Conservation (phyloP, 2,888 invertebrate genomes). For the Macrophya annulata region DNA sequence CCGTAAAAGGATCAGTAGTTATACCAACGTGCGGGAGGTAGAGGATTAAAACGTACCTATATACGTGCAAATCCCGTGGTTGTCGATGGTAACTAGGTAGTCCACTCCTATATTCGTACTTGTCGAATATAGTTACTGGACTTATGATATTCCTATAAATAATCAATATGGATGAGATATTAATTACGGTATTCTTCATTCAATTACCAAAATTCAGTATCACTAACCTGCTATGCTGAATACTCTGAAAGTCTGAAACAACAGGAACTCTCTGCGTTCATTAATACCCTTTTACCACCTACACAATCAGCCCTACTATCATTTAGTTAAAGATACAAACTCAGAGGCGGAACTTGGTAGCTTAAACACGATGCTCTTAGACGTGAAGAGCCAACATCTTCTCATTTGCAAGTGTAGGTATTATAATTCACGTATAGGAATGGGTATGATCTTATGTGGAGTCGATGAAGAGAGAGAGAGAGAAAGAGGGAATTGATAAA, state of each 20-base stretch:
- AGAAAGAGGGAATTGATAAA: neutral
- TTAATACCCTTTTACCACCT: neutral
- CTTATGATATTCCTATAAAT: slow-evolving; percentile 12
- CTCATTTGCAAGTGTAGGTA: neutral
- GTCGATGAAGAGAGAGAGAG: neutral
- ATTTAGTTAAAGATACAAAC: neutral
- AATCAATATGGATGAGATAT: neutral
- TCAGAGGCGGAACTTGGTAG: neutral
- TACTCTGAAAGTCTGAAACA: neutral
- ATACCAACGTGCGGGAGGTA: slow-evolving; percentile 11
- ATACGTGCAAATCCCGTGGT: neutral
- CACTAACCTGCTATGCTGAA: neutral
- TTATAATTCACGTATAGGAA: too few relatives aligned
- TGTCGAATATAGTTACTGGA: neutral
- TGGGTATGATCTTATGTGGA: neutral
- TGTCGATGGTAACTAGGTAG: neutral
- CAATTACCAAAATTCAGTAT: neutral
- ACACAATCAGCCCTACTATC: too few relatives aligned
- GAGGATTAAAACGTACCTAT: slow-evolving; percentile 50
- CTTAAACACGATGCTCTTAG: neutral
- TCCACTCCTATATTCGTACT: neutral
- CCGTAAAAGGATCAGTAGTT: slow-evolving; percentile 49
- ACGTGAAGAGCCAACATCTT: neutral
- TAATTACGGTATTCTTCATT: slow-evolving; percentile 30
- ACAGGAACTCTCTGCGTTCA: too few relatives aligned